Evolutionary conservation across 2,797 vertebrate species (phyloP).

Genomic region (Rallus crepitans): DNA sequence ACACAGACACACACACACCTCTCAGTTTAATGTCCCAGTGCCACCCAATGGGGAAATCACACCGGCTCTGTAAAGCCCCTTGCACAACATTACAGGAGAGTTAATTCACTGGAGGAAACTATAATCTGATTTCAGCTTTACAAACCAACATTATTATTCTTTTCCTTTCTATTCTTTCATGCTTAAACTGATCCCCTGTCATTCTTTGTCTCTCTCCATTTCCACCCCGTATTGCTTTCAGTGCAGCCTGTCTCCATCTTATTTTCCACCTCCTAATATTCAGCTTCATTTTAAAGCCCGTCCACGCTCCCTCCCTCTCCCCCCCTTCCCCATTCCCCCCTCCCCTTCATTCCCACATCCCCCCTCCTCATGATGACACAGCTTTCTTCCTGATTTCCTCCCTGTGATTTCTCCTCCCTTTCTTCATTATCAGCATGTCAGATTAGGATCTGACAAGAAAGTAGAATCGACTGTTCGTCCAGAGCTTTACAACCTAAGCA

Average conservation of each 20-base stretch:
- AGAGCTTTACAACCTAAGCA: conserved; percentile 62
- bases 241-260: conserved; percentile 41
- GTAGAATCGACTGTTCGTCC: conserved; percentile 38
- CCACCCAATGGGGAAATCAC: not conserved
- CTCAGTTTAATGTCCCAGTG: conserved; percentile 1
- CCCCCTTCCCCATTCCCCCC: not conserved
- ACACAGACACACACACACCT: not conserved
- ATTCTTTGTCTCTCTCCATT: conserved; percentile 52
- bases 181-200: conserved; percentile 64
- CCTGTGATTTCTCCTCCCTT: conserved; percentile 28
- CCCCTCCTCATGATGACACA: not conserved
- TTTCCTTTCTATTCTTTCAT: conserved; percentile 57
- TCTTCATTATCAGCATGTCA: conserved; percentile 72
- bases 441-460: conserved; percentile 74
- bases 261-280: conserved; percentile 67
- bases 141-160: conserved; percentile 59
- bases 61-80: not conserved
- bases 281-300: conserved; percentile 69
- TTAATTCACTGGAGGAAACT: conserved; percentile 64
- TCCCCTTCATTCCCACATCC: conserved; percentile 9
- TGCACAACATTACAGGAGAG: not conserved
- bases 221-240: conserved; percentile 28
- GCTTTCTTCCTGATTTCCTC: conserved; percentile 21
- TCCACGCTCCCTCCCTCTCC: not conserved
- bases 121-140: conserved; percentile 70